Conservation (phyloP, 2,113 vertebrate genomes). For the Bubo scandiacus region DNA sequence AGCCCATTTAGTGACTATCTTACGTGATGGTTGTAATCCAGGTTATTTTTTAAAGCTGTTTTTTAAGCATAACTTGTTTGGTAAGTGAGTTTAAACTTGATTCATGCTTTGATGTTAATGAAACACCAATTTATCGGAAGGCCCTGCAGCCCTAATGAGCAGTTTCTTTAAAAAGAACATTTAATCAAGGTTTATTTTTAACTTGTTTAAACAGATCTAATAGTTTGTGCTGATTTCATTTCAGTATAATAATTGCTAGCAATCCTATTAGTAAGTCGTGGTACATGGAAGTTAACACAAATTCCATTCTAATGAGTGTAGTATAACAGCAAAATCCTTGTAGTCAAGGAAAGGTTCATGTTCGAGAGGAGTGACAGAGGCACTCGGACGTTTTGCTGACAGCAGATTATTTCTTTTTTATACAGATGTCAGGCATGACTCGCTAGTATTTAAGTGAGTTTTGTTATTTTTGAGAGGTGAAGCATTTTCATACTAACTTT, state of each 20-base stretch:
- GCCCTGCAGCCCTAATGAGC: constrained; percentile 83
- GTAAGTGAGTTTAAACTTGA: constrained; percentile 77
- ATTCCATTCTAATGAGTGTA: constrained; percentile 95
- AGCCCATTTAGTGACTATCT: constrained; percentile 53
- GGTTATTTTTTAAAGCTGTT: constrained; percentile 75
- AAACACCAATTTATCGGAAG: constrained; percentile 85
- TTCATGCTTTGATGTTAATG: constrained; percentile 85
- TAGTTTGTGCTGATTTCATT: constrained; percentile 87
- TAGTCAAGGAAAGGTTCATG: constrained; percentile 78
- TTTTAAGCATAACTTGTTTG: constrained; percentile 76
- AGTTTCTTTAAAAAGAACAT: constrained; percentile 86
- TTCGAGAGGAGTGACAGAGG: constrained; percentile 81
- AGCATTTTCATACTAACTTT: constrained; percentile 15
- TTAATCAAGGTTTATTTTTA: constrained; percentile 89
- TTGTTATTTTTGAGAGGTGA: constrained; percentile 56
- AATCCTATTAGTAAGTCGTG: constrained; percentile 84
- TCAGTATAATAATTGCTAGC: constrained; percentile 85
- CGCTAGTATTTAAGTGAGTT: constrained; percentile 78
- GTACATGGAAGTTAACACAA: constrained; percentile 94
- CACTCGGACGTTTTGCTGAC: constrained; percentile 85
- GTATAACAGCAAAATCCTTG: constrained; percentile 80
- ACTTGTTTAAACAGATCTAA: constrained; percentile 88
- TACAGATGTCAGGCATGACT: constrained; percentile 83
- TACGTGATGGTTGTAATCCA: constrained; percentile 68
- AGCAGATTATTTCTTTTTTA: constrained; percentile 91